phyloP scores from a whole-genome alignment of 2,888 invertebrate genomes.

The Polydrusus pterygomalis region DNA sequence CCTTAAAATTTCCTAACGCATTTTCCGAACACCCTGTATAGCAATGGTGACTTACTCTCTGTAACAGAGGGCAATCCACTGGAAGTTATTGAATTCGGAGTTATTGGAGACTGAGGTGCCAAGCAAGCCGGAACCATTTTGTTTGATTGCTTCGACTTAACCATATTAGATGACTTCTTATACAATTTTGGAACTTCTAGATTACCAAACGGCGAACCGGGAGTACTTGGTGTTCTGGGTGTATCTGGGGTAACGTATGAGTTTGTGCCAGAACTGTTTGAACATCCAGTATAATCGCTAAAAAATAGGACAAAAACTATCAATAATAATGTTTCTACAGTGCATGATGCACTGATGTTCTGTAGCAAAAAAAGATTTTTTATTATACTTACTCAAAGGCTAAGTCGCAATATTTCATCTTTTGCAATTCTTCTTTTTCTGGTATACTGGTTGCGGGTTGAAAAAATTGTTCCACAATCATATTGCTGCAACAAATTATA shows the following conservation, averaged over 20 bases:
- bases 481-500: constrained; percentile 41
- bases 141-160: neutral
- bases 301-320: constrained; percentile 4
- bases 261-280: constrained; percentile 38
- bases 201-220: constrained; percentile 31
- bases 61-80: constrained; percentile 73
- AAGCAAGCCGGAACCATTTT: constrained; percentile 33
- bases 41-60: constrained; percentile 74
- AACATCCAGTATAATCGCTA: constrained; percentile 43
- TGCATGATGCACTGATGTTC: too few relatives aligned
- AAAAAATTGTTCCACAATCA: constrained; percentile 50
- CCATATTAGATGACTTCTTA: neutral
- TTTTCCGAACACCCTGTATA: too few relatives aligned
- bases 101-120: constrained; percentile 47
- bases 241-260: constrained; percentile 51
- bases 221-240: constrained; percentile 48
- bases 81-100: constrained; percentile 58
- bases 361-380: constrained; percentile 1
- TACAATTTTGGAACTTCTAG: neutral
- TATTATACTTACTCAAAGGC: constrained; percentile 51
- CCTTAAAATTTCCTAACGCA: too few relatives aligned
- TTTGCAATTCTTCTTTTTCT: constrained; percentile 14
- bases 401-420: constrained; percentile 48
- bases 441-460: constrained; percentile 5
- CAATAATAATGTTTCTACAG: too few relatives aligned